phyloP scores from a whole-genome alignment of 2,888 invertebrate genomes.

The Alentia gelatinosa region DNA sequence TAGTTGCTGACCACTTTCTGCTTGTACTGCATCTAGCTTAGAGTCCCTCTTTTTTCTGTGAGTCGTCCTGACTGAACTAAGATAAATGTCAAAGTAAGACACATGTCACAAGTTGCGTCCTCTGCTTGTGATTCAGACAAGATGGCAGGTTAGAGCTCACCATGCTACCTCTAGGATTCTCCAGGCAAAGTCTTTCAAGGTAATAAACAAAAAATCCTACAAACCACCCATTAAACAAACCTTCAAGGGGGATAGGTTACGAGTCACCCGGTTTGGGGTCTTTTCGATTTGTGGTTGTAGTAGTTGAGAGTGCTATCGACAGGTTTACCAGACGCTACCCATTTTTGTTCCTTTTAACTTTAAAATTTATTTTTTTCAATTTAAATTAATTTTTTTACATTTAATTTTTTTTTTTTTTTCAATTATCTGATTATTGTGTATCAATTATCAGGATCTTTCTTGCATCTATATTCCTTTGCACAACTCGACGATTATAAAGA shows the following conservation, averaged over 20 bases:
- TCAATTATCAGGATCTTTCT: too few relatives aligned
- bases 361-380: too few relatives aligned
- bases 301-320: not conserved
- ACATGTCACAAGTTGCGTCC: not conserved
- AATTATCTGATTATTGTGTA: too few relatives aligned
- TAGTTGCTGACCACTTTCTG: not conserved
- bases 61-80: not conserved
- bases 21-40: not conserved
- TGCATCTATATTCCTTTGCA: too few relatives aligned
- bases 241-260: not conserved
- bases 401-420: too few relatives aligned
- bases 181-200: conserved; percentile 49
- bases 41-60: not conserved
- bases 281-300: not conserved
- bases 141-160: conserved; percentile 53
- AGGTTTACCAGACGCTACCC: too few relatives aligned
- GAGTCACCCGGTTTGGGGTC: not conserved
- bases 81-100: not conserved
- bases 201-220: not conserved
- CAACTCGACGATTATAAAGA: too few relatives aligned
- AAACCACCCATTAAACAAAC: not conserved
- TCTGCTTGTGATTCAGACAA: conserved; percentile 52
- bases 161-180: conserved; percentile 51
- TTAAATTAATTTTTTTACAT: too few relatives aligned
- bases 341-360: too few relatives aligned